Evolutionary conservation across 2,113 vertebrate genomes (phyloP).

Genomic region (Bubo scandiacus): DNA sequence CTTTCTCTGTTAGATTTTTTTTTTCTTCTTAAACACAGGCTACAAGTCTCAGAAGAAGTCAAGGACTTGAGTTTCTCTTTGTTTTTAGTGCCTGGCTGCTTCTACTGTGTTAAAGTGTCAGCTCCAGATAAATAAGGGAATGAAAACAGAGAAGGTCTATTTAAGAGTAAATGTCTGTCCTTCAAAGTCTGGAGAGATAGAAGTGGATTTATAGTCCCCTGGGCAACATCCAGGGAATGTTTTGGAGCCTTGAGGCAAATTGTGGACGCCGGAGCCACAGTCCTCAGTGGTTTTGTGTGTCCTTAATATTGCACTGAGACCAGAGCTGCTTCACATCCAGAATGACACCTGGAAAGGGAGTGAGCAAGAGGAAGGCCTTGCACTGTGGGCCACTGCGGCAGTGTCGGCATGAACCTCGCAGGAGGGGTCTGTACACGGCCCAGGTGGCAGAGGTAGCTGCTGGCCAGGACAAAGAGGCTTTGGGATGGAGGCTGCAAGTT

Average conservation of each 20-base stretch:
- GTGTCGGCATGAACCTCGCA: accelerated
- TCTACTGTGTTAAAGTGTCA: constrained; percentile 36
- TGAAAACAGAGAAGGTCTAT: constrained; percentile 55
- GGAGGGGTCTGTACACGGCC: background rate
- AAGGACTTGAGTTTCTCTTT: constrained; percentile 57
- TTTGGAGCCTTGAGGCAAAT: constrained; percentile 40
- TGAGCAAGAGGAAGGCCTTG: background rate
- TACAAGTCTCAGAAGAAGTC: constrained; percentile 48
- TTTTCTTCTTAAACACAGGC: constrained; percentile 32
- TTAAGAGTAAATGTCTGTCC: constrained; percentile 50
- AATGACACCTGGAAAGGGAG: background rate
- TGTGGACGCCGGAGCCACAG: background rate
- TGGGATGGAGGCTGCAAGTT: background rate
- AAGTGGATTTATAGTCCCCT: constrained; percentile 27
- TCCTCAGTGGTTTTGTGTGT: background rate
- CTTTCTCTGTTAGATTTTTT: background rate
- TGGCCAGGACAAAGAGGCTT: background rate
- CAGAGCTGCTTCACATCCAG: background rate
- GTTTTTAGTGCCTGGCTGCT: constrained; percentile 50
- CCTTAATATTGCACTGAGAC: background rate
- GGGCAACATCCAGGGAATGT: constrained; percentile 29
- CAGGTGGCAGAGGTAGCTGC: background rate
- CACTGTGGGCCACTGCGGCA: too few species aligned
- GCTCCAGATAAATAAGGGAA: constrained; percentile 54
- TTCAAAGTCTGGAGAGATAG: constrained; percentile 46